Conservation (phyloP, 2,113 vertebrate species). For the Ahaetulla prasina region DNA sequence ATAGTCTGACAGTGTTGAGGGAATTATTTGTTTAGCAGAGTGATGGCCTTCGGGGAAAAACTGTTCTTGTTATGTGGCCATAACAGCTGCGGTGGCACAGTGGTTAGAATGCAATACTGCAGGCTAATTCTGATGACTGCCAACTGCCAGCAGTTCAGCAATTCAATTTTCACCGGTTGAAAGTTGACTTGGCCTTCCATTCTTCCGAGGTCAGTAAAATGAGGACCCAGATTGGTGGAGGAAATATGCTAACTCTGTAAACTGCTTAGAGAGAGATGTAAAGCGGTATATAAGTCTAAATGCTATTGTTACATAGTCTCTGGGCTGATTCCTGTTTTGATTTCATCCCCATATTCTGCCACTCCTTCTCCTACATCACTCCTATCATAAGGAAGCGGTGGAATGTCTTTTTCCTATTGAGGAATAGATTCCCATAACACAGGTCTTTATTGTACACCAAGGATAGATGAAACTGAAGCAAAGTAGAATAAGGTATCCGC, state of each 20-base stretch:
- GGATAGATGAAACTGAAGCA: background rate
- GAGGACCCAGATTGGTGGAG: background rate
- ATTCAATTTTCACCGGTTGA: background rate
- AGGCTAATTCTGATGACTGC: background rate
- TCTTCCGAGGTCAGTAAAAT: background rate
- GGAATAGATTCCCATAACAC: background rate
- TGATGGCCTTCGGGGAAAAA: no score
- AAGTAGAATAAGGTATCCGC: background rate
- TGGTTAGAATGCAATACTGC: background rate
- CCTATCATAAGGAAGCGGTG: background rate
- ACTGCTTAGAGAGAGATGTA: no score
- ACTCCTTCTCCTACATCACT: background rate
- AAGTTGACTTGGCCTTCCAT: background rate
- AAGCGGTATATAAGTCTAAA: no score
- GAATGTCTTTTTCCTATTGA: background rate
- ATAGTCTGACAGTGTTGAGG: no score
- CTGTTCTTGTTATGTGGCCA: no score
- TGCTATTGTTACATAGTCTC: no score
- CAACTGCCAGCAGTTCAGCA: background rate
- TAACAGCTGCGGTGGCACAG: background rate
- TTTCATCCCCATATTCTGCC: background rate
- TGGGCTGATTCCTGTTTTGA: background rate
- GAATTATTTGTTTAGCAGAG: no score
- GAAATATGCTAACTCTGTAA: background rate
- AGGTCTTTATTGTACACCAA: background rate